Evolutionary conservation across 2,888 invertebrate species (phyloP).

Genomic region (Tachina grossa): DNA sequence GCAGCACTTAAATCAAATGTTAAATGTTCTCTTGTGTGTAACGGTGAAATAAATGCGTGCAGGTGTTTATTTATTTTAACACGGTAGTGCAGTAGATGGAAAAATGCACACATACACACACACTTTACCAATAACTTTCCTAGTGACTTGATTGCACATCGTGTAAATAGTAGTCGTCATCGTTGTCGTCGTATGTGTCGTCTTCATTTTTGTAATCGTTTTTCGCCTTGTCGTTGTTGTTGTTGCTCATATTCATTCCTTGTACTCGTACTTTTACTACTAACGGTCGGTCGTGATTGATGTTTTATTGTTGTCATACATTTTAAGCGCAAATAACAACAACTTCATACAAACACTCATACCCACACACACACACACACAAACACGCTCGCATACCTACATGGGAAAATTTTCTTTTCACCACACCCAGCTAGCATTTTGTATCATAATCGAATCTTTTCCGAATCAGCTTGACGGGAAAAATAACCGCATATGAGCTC

Average conservation of each 20-base stretch:
- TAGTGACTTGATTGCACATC: conserved; percentile 48
- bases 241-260: conserved; percentile 10
- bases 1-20: conserved; percentile 35
- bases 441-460: no score
- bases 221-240: not conserved
- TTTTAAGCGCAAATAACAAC: conserved; percentile 59
- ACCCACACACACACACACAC: not conserved
- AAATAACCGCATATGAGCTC: no score
- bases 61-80: conserved; percentile 45
- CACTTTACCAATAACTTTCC: conserved; percentile 12
- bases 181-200: conserved; percentile 37
- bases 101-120: not conserved
- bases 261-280: conserved; percentile 18
- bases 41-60: conserved; percentile 29
- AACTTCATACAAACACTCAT: conserved; percentile 12
- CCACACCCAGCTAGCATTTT: no score
- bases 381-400: not conserved
- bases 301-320: conserved; percentile 70
- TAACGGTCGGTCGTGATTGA: conserved; percentile 65
- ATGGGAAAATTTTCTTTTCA: not conserved
- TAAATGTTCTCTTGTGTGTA: conserved; percentile 16
- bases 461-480: no score
- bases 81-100: not conserved
- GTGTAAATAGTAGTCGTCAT: conserved; percentile 34
- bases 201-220: conserved; percentile 39